Percentiles rank a stretch among this genome's conserved stretches.
Evolutionary conservation across 2,888 invertebrate species (phyloP).

Genomic region (Drosophila suboccidentalis): DNA sequence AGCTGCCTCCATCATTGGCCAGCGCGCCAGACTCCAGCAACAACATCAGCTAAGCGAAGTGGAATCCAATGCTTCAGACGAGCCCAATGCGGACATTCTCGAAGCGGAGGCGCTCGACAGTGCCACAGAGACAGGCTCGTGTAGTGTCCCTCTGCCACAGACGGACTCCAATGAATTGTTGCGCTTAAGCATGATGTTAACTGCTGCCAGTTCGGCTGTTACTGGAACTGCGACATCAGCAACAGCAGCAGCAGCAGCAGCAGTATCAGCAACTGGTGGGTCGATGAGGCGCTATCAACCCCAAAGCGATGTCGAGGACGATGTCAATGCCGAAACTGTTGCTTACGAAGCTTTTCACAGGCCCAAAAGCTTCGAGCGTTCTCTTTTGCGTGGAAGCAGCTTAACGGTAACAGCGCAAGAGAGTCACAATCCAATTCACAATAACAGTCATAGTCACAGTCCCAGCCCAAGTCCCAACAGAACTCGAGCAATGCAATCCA

Average conservation of each 20-base stretch:
- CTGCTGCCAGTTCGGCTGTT: conserved; percentile 83
- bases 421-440: conserved; percentile 47
- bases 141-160: conserved; percentile 82
- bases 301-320: conserved; percentile 55
- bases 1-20: conserved; percentile 82
- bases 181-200: conserved; percentile 83
- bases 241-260: conserved; percentile 53
- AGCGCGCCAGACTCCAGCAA: conserved; percentile 65
- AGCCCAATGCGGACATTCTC: conserved; percentile 56
- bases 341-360: conserved; percentile 83
- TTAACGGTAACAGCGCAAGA: conserved; percentile 74
- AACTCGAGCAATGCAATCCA: conserved; percentile 56
- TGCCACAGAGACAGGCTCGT: conserved; percentile 83
- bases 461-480: conserved; percentile 38
- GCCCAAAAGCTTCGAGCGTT: conserved; percentile 81
- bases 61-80: conserved; percentile 75
- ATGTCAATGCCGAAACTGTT: conserved; percentile 78
- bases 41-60: conserved; percentile 52
- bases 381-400: conserved; percentile 70
- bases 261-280: conserved; percentile 78
- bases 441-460: conserved; percentile 43
- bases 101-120: conserved; percentile 73
- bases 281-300: conserved; percentile 57
- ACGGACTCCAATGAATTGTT: conserved; percentile 83
- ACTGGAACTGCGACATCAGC: conserved; percentile 59